Conservation (phyloP, 2,888 invertebrate species). For the Eueremaeus valkanovi region DNA sequence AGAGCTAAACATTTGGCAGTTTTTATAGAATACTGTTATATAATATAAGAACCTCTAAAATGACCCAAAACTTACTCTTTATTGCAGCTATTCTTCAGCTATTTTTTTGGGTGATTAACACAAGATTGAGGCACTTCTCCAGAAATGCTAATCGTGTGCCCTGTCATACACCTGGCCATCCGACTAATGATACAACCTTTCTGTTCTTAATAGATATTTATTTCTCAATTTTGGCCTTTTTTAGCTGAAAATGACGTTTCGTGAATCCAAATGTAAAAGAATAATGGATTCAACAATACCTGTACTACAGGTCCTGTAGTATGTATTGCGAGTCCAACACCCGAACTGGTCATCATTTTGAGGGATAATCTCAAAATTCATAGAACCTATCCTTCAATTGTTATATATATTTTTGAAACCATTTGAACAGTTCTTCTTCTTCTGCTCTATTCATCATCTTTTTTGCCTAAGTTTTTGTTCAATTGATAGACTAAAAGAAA, state of each 20-base stretch:
- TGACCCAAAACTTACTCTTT: background rate
- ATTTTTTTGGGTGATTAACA: slow-evolving; percentile 12
- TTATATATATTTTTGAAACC: slow-evolving; percentile 2
- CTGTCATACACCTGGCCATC: slow-evolving; percentile 3
- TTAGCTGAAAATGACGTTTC: too few species aligned
- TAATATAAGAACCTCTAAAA: background rate
- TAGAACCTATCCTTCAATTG: slow-evolving; percentile 5
- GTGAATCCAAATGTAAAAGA: too few species aligned
- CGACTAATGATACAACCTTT: background rate
- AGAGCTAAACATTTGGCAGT: background rate
- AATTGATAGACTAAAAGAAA: background rate
- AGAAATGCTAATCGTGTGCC: background rate
- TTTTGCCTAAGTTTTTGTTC: background rate
- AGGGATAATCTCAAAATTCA: background rate
- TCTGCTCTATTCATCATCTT: too few species aligned
- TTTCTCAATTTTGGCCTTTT: too few species aligned
- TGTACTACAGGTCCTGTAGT: too few species aligned
- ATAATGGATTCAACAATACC: too few species aligned
- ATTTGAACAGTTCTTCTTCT: too few species aligned
- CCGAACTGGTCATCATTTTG: slow-evolving; percentile 19
- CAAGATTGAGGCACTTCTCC: background rate
- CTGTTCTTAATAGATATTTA: too few species aligned
- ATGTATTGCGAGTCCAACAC: slow-evolving; percentile 10
- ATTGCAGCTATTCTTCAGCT: background rate
- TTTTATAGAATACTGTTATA: background rate